Conservation (phyloP, 1,140 invertebrate genomes). For the Xylocopa sonorina region DNA sequence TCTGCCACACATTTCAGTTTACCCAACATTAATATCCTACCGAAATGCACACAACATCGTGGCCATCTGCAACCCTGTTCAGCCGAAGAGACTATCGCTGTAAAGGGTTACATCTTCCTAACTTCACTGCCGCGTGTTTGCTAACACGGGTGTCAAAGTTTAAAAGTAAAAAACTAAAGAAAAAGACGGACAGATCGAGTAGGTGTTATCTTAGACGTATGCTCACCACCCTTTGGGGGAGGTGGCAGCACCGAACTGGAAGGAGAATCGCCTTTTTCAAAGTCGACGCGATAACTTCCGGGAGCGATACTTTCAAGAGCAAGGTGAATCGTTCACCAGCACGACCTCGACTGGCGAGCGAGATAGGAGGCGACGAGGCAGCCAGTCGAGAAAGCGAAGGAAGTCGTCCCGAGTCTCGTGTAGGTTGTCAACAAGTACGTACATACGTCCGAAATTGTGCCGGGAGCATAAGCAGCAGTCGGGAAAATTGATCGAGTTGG, state of each 20-base stretch:
- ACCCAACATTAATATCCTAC: slow-evolving; percentile 47
- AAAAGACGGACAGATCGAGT: background rate
- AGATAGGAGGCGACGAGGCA: slow-evolving; percentile 11
- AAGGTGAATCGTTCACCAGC: slow-evolving; percentile 32
- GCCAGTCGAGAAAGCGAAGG: slow-evolving; percentile 25
- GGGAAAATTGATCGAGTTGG: slow-evolving; percentile 25
- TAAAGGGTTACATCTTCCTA: slow-evolving; percentile 28
- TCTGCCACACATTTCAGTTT: slow-evolving; percentile 38
- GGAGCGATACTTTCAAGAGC: slow-evolving; percentile 37
- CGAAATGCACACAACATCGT: slow-evolving; percentile 33
- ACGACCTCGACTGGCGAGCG: background rate
- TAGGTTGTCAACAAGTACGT: slow-evolving; percentile 41
- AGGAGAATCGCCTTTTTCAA: slow-evolving; percentile 22
- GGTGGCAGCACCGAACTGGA: too few relatives aligned
- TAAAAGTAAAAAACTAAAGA: background rate
- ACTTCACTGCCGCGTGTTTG: slow-evolving; percentile 1
- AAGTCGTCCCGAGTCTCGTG: slow-evolving; percentile 18
- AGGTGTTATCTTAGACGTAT: too few relatives aligned
- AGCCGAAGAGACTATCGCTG: slow-evolving; percentile 6
- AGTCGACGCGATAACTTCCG: slow-evolving; percentile 34
- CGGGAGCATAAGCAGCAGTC: background rate
- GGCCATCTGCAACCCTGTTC: slow-evolving; percentile 17
- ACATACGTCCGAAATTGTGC: background rate
- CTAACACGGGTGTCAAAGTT: background rate
- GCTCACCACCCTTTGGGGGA: too few relatives aligned